These are phyloP conservation scores for Ataeniobius toweri DNA, from an alignment of 2,797 vertebrate species.

Conservation along the genomic window DNA sequence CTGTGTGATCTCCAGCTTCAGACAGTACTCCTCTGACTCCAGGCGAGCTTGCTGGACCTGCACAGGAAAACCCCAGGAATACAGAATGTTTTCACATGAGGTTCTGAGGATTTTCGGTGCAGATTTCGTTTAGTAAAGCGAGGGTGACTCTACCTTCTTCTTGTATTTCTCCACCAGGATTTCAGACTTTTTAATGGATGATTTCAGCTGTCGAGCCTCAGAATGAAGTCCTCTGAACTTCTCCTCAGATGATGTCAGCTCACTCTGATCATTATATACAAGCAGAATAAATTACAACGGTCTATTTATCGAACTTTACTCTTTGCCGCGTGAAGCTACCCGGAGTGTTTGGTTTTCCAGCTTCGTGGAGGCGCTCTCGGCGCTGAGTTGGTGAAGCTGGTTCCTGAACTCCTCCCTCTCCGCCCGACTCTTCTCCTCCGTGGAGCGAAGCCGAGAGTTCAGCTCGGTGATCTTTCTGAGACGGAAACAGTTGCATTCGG, in stretches of 20 bases:
- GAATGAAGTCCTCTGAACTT: conserved; percentile 78
- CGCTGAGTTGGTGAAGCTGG: conserved; percentile 77
- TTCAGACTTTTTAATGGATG: conserved; percentile 82
- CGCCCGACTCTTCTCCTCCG: conserved; percentile 77
- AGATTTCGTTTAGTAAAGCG: background rate
- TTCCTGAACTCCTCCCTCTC: conserved; percentile 81
- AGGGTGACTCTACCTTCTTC: conserved; percentile 78
- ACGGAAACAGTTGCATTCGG: background rate
- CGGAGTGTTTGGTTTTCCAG: conserved; percentile 87
- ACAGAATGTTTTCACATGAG: background rate
- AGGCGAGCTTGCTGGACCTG: conserved; percentile 84
- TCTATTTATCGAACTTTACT: background rate
- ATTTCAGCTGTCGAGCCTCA: conserved; percentile 85
- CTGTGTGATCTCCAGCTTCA: conserved; percentile 81
- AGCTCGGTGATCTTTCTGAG: conserved; percentile 83
- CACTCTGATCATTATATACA: conserved; percentile 14
- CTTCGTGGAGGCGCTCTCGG: conserved; percentile 75
- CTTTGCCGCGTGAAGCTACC: conserved; percentile 66
- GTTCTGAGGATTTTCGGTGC: background rate
- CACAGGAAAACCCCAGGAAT: too few relatives aligned
- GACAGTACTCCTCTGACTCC: conserved; percentile 81
- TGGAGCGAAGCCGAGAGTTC: conserved; percentile 69
- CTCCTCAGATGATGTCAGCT: conserved; percentile 79
- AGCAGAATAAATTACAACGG: background rate
- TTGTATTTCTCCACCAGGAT: conserved; percentile 87